Percentiles rank a stretch among this genome's conserved stretches.
These are phyloP conservation scores for Lithodes maja DNA, from an alignment of 2,888 invertebrate species.

Conservation along the genomic window DNA sequence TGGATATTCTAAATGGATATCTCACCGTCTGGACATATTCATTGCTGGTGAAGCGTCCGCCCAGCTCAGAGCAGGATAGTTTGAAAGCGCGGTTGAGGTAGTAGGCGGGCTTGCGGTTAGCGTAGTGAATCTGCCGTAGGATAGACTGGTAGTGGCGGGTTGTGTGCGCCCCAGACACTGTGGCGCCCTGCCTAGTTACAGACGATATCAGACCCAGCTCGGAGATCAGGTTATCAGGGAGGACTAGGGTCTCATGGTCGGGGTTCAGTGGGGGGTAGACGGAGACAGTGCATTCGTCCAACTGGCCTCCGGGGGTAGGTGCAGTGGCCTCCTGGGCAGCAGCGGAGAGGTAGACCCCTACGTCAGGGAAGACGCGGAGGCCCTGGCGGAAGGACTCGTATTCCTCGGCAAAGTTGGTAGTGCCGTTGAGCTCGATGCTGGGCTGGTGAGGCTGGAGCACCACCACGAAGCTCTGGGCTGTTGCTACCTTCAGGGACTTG, in stretches of 20 bases:
- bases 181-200: slow-evolving; percentile 92
- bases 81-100: slow-evolving; percentile 96
- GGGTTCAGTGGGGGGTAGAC: slow-evolving; percentile 97
- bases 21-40: slow-evolving; percentile 92
- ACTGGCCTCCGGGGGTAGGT: slow-evolving; percentile 75
- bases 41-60: slow-evolving; percentile 94
- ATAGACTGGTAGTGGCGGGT: slow-evolving; percentile 82
- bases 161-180: slow-evolving; percentile 85
- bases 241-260: slow-evolving; percentile 91
- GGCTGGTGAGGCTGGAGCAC: slow-evolving; percentile 91
- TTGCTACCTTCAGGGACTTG: slow-evolving; percentile 83
- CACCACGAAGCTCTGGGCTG: slow-evolving; percentile 89
- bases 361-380: slow-evolving; percentile 90
- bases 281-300: slow-evolving; percentile 95
- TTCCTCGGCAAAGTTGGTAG: slow-evolving; percentile 87
- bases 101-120: slow-evolving; percentile 96
- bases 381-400: slow-evolving; percentile 91
- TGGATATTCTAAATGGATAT: too few relatives aligned
- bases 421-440: slow-evolving; percentile 87
- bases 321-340: slow-evolving; percentile 62
- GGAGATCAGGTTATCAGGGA: slow-evolving; percentile 85
- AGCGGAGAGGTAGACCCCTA: slow-evolving; percentile 79
- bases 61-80: slow-evolving; percentile 94
- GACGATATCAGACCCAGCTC: slow-evolving; percentile 87
- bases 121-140: slow-evolving; percentile 89